A percentile compares a stretch with the other conserved stretches of the same genome.
Evolutionary conservation across 2,797 vertebrate species (phyloP).

Genomic region (Chiroxiphia lanceolata): DNA sequence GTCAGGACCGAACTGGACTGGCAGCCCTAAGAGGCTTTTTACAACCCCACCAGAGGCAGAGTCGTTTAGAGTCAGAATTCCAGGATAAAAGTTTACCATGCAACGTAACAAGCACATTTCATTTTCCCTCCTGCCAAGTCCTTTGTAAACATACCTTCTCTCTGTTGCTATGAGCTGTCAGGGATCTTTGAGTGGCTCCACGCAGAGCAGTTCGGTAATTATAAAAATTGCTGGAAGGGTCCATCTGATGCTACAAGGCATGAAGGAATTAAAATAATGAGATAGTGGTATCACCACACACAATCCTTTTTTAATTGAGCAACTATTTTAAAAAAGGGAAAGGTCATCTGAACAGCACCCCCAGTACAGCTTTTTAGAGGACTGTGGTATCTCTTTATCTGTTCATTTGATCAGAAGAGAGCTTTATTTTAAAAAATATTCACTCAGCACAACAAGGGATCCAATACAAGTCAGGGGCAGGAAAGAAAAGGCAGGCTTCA

Average conservation of each 20-base stretch:
- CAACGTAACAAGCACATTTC: not conserved
- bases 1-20: not conserved
- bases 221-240: slow-evolving; percentile 96
- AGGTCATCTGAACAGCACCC: not conserved
- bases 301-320: not conserved
- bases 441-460: not conserved
- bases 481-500: not conserved
- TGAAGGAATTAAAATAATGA: not conserved
- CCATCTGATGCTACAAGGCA: slow-evolving; percentile 90
- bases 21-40: not conserved
- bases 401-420: not conserved
- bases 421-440: not conserved
- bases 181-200: slow-evolving; percentile 89
- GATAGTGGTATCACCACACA: not conserved
- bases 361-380: not conserved
- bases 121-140: not conserved
- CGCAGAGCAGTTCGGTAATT: slow-evolving; percentile 94
- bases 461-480: not conserved
- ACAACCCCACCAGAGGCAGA: not conserved
- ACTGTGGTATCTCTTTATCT: not conserved
- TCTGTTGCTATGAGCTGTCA: slow-evolving; percentile 90
- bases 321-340: not conserved
- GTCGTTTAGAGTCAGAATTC: not conserved
- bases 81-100: not conserved
- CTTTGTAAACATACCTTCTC: slow-evolving; percentile 84